Evolutionary conservation across 2,888 invertebrate species (phyloP).

Genomic region (Ophonus ardosiacus): DNA sequence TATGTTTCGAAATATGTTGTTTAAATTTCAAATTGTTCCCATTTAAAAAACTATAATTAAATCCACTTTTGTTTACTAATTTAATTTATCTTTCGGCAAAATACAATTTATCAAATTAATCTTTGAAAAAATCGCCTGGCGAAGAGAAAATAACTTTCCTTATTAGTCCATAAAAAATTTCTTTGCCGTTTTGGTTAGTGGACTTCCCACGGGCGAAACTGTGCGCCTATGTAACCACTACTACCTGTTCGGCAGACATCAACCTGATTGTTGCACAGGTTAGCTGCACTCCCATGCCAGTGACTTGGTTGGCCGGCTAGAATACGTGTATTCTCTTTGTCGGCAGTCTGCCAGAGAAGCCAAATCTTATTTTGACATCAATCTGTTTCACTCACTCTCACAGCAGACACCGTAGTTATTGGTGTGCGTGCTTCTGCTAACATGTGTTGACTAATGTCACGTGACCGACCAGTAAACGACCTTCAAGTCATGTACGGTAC

Average conservation of each 20-base stretch:
- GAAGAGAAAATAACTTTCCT: constrained; percentile 41
- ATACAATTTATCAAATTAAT: background rate
- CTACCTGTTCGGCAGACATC: constrained; percentile 70
- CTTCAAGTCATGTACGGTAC: constrained; percentile 75
- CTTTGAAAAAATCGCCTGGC: constrained; percentile 7
- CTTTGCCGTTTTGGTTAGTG: constrained; percentile 8
- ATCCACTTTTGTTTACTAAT: background rate
- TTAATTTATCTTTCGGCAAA: background rate
- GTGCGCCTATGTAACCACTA: constrained; percentile 64
- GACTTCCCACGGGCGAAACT: constrained; percentile 2
- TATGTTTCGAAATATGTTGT: background rate
- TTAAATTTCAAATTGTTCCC: background rate
- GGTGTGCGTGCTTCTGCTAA: constrained; percentile 70
- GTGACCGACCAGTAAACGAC: constrained; percentile 78
- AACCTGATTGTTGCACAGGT: constrained; percentile 67
- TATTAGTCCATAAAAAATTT: constrained; percentile 31
- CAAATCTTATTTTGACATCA: constrained; percentile 67
- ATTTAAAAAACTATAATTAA: background rate
- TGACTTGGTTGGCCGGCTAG: constrained; percentile 66
- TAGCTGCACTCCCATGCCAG: constrained; percentile 28
- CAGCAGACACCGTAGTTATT: constrained; percentile 77
- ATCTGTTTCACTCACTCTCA: constrained; percentile 66
- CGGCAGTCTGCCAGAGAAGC: constrained; percentile 68
- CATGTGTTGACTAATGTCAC: constrained; percentile 71
- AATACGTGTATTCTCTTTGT: constrained; percentile 67